Conservation (phyloP, 2,797 vertebrate species). For the Brachymystax lenok region DNA sequence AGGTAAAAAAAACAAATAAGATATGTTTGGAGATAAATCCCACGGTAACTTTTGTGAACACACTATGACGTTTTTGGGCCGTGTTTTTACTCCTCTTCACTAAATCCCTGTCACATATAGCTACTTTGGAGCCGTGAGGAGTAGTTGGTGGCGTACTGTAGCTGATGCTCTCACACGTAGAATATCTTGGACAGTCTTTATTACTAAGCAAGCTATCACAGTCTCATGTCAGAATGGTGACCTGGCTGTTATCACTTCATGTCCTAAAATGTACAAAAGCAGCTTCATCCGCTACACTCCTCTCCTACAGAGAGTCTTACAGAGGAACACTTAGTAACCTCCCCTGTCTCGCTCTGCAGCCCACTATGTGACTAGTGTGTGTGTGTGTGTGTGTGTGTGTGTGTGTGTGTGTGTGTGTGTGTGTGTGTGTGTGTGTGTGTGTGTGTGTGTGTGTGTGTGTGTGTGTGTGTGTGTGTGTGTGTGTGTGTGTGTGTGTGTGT, state of each 20-base stretch:
- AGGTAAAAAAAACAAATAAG: no score
- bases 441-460: not conserved
- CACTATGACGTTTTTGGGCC: not conserved
- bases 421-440: constrained; percentile 16
- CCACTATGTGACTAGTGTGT: not conserved
- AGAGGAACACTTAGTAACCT: no score
- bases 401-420: constrained; percentile 16
- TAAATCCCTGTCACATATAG: not conserved
- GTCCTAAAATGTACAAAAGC: constrained; percentile 4
- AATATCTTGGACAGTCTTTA: not conserved
- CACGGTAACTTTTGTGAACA: not conserved
- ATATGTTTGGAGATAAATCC: not conserved
- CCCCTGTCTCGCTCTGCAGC: no score
- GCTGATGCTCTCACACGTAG: not conserved
- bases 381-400: not conserved
- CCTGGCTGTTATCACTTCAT: not conserved
- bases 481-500: constrained; percentile 12
- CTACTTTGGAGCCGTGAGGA: not conserved
- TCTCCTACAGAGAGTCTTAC: not conserved
- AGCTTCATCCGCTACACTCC: not conserved
- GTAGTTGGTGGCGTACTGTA: not conserved
- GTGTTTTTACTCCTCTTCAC: not conserved
- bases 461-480: constrained; percentile 9
- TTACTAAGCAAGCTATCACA: no score
- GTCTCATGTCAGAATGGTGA: no score